These are phyloP conservation scores for Baccha elongata DNA, from an alignment of 2,888 invertebrate genomes.

Conservation along the genomic window DNA sequence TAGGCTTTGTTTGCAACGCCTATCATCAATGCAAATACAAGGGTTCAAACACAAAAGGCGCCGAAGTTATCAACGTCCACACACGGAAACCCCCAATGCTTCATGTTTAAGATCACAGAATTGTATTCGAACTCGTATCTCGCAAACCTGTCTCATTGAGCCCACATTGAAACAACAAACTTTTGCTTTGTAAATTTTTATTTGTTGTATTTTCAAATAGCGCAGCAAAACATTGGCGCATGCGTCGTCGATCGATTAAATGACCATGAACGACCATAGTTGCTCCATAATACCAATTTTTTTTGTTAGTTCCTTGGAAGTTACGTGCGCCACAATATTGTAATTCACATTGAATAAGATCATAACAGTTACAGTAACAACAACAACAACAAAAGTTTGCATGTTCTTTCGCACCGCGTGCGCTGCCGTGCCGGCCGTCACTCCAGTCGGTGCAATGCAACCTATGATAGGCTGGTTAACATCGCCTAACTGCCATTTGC, in stretches of 20 bases:
- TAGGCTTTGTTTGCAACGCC: constrained; percentile 41
- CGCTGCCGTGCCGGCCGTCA: too few species aligned
- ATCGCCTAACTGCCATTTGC: constrained; percentile 62
- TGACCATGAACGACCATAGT: constrained; percentile 60
- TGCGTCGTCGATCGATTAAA: constrained; percentile 69
- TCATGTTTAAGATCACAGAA: constrained; percentile 13
- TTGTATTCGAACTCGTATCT: constrained; percentile 20
- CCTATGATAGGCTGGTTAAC: constrained; percentile 43
- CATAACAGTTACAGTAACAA: constrained; percentile 2
- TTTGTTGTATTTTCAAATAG: constrained; percentile 24
- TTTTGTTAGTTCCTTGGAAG: constrained; percentile 4
- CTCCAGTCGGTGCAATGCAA: not conserved
- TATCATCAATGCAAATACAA: constrained; percentile 27
- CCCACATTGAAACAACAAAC: constrained; percentile 47
- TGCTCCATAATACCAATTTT: constrained; percentile 35
- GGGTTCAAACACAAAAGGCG: constrained; percentile 50
- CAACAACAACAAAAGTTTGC: constrained; percentile 39
- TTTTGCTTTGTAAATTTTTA: too few species aligned
- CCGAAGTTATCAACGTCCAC: constrained; percentile 53
- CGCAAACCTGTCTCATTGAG: constrained; percentile 62
- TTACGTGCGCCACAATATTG: constrained; percentile 48
- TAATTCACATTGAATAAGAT: constrained; percentile 41
- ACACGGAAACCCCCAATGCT: constrained; percentile 34
- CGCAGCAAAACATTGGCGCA: constrained; percentile 49
- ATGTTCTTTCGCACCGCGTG: constrained; percentile 53